Evolutionary conservation across 2,797 vertebrate species (phyloP).

Genomic region (Cercopithecus petaurista): DNA sequence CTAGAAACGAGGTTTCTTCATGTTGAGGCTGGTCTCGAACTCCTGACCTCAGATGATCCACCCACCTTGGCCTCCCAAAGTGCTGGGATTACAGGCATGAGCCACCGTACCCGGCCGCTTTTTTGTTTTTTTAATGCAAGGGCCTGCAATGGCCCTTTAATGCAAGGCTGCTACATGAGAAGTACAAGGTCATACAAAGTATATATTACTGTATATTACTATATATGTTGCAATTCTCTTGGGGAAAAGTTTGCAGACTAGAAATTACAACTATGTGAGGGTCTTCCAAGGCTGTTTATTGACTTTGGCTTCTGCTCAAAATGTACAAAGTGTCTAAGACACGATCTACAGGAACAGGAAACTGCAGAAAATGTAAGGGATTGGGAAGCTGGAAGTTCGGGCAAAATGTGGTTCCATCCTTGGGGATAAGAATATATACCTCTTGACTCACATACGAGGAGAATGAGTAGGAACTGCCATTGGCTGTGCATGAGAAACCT

Average conservation of each 20-base stretch:
- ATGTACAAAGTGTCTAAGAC: background rate
- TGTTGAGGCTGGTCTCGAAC: too few species aligned
- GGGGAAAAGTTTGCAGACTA: background rate
- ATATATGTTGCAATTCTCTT: background rate
- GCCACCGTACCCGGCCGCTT: too few species aligned
- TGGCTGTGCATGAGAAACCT: background rate
- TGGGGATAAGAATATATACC: background rate
- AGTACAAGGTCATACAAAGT: background rate
- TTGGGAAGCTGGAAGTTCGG: background rate
- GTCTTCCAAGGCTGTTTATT: background rate
- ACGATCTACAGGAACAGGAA: background rate
- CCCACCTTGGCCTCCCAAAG: too few species aligned
- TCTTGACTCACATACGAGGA: background rate
- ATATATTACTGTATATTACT: too few species aligned
- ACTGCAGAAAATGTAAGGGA: background rate
- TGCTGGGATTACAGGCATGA: too few species aligned
- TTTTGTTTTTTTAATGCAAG: background rate
- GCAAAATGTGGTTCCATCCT: background rate
- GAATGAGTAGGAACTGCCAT: background rate
- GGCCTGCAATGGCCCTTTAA: background rate
- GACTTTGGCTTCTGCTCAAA: background rate
- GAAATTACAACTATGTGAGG: background rate
- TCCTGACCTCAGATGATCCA: too few species aligned
- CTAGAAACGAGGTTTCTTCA: too few species aligned
- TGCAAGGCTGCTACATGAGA: background rate